Evolutionary conservation across 2,113 vertebrate genomes (phyloP).

Genomic region (Microcebus tavaratra): DNA sequence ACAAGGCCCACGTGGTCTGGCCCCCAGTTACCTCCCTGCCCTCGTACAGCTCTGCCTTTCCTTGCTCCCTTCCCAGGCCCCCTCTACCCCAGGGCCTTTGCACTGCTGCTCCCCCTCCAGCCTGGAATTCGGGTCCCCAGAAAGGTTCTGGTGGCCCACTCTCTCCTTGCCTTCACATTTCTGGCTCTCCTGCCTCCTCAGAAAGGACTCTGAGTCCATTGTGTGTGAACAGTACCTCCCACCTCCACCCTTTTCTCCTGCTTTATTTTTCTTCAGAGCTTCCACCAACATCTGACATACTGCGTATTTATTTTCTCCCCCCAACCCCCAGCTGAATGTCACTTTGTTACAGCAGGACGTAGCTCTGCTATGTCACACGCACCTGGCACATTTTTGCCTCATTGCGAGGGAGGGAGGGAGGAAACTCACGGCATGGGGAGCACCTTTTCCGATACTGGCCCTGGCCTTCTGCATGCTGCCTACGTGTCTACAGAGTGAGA

Average conservation of each 20-base stretch:
- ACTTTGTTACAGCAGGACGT: neutral
- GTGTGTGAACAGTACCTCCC: neutral
- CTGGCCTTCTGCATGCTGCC: neutral
- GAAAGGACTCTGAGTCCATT: neutral
- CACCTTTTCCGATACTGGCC: neutral
- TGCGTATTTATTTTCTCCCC: neutral
- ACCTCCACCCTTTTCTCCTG: neutral
- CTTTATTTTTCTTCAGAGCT: neutral
- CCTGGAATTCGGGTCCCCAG: neutral
- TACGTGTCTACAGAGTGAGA: neutral
- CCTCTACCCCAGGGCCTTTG: conserved; percentile 1
- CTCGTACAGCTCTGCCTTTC: neutral
- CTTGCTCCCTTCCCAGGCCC: neutral
- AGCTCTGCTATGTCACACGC: neutral
- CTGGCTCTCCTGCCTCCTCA: neutral
- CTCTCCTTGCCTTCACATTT: neutral
- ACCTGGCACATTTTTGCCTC: neutral
- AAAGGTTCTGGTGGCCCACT: neutral
- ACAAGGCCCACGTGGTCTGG: no score
- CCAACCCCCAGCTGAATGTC: neutral
- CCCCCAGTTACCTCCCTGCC: neutral
- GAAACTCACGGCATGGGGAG: neutral
- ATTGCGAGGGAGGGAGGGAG: neutral
- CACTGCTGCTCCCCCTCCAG: neutral
- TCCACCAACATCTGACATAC: no score